Conservation (phyloP, 2,113 vertebrate genomes). For the Xenopus tropicalis region UCB_Xtro_10.0 CM004445.2:109063001-109063500, state of each 20-base stretch:
- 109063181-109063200: conserved; percentile 65
- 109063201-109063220: conserved; percentile 50
- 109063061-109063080: conserved; percentile 46
- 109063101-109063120: conserved; percentile 42
- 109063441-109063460: too few species aligned
- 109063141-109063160: conserved; percentile 55
- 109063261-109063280: conserved; percentile 59
- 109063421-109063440: too few species aligned
- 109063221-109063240: conserved; percentile 55
- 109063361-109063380: too few species aligned
- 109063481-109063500: too few species aligned
- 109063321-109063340: conserved; percentile 1
- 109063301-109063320: conserved; percentile 44
- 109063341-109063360: not conserved
- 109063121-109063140: conserved; percentile 62
- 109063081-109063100: conserved; percentile 41
- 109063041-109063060: conserved; percentile 64
- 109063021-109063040: not conserved
- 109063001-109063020: too few species aligned
- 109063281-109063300: conserved; percentile 44
- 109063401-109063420: too few species aligned
- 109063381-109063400: too few species aligned
- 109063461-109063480: too few species aligned
- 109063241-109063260: conserved; percentile 53
- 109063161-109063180: conserved; percentile 68